Evolutionary conservation across 2,797 vertebrate genomes (phyloP).

Genomic region (Petrocephalus schoutedeni): DNA sequence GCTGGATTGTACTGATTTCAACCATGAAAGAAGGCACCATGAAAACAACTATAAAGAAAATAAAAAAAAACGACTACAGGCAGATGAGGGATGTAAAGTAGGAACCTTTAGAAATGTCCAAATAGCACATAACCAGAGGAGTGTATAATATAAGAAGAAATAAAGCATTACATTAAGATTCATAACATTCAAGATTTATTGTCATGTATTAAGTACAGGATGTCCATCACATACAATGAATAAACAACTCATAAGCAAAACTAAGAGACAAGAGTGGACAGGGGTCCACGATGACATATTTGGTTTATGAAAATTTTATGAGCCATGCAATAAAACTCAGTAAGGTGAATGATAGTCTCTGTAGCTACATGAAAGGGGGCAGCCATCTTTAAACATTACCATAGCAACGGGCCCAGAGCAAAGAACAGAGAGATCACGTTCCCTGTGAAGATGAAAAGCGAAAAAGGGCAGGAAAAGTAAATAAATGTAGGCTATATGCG

Average conservation of each 20-base stretch:
- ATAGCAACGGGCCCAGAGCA: not conserved
- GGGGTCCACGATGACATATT: not conserved
- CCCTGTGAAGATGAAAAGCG: slow-evolving; percentile 16
- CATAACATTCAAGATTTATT: not conserved
- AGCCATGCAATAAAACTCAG: not conserved
- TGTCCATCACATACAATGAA: not conserved
- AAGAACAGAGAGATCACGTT: not conserved
- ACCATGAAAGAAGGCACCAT: too few species aligned
- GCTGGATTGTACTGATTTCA: too few species aligned
- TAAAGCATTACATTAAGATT: not conserved
- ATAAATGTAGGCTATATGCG: not conserved
- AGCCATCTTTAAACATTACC: slow-evolving; percentile 4
- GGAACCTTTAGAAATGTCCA: not conserved
- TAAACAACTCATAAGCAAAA: not conserved
- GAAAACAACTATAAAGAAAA: too few species aligned
- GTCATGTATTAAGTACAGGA: not conserved
- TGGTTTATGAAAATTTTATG: not conserved
- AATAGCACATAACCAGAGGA: not conserved
- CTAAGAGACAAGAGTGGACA: not conserved
- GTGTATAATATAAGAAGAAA: not conserved
- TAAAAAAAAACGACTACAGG: too few species aligned
- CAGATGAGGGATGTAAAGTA: too few species aligned
- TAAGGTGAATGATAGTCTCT: not conserved
- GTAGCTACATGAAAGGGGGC: not conserved
- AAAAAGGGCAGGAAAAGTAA: slow-evolving; percentile 10